These are phyloP conservation scores for Montipora capitata DNA, from an alignment of 92 coral and sea anemone genomes.

Conservation along the genomic window DNA sequence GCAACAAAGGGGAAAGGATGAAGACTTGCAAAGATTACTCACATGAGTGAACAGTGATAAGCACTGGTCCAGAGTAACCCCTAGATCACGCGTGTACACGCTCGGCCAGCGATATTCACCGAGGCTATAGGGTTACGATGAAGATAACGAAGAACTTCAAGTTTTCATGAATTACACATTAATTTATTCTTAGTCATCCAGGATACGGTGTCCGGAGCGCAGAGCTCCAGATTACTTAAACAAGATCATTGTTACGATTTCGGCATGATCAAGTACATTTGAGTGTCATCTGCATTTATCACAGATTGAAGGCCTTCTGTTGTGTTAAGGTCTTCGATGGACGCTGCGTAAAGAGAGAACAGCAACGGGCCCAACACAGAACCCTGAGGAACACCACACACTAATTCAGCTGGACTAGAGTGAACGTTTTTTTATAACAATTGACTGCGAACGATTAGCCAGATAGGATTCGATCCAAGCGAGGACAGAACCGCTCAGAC, in stretches of 20 bases:
- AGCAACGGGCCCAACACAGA: constrained; percentile 8
- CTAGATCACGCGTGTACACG: not conserved
- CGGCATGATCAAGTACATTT: constrained; percentile 16
- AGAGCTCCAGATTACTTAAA: constrained; percentile 17
- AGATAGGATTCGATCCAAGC: constrained; percentile 35
- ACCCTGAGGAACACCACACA: too few relatives aligned
- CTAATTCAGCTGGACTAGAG: not conserved
- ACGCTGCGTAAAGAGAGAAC: constrained; percentile 44
- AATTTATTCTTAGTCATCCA: constrained; percentile 40
- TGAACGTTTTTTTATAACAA: not conserved
- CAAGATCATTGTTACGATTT: constrained; percentile 3
- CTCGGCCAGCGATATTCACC: too few relatives aligned
- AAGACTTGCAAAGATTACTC: constrained; percentile 51
- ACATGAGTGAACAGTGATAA: constrained; percentile 40
- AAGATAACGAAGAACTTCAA: not conserved
- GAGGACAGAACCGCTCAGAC: constrained; percentile 30
- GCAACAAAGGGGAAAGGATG: constrained; percentile 24
- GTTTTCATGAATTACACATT: constrained; percentile 34
- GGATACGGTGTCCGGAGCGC: constrained; percentile 4
- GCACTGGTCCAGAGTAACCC: constrained; percentile 32
- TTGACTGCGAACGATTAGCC: not conserved
- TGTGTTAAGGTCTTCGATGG: constrained; percentile 30
- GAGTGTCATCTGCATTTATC: constrained; percentile 48
- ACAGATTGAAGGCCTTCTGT: not conserved
- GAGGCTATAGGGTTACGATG: too few relatives aligned